Conservation (phyloP, 1,140 invertebrate species). For the Aplysia californica region DNA sequence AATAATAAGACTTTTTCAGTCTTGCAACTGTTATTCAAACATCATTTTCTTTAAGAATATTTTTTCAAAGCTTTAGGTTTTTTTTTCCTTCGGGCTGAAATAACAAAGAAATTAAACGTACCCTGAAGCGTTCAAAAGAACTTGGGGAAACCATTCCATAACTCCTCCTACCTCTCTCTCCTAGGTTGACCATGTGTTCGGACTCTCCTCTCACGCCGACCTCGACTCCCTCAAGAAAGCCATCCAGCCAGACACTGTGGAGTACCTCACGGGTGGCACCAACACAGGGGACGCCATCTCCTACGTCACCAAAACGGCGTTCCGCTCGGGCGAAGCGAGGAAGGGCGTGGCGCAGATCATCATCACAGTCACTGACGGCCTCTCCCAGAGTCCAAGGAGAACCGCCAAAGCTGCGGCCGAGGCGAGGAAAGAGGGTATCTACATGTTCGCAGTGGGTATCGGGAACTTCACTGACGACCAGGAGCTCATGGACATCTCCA, state of each 20-base stretch:
- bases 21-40: too few relatives aligned
- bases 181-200: constrained; percentile 25
- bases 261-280: constrained; percentile 38
- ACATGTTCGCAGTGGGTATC: constrained; percentile 49
- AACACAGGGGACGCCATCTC: constrained; percentile 40
- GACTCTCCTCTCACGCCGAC: constrained; percentile 31
- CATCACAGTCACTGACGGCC: constrained; percentile 47
- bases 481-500: constrained; percentile 36
- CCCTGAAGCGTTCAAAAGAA: too few relatives aligned
- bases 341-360: constrained; percentile 36
- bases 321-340: constrained; percentile 27
- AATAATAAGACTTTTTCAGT: too few relatives aligned
- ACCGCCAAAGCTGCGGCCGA: constrained; percentile 36
- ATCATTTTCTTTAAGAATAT: too few relatives aligned
- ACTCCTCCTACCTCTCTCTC: neutral
- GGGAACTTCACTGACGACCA: constrained; percentile 29
- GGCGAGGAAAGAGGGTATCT: constrained; percentile 33
- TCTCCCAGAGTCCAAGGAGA: constrained; percentile 30
- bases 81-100: too few relatives aligned
- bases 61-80: too few relatives aligned
- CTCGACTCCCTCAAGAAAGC: neutral
- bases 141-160: too few relatives aligned
- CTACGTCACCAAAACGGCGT: constrained; percentile 36
- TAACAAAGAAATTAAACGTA: too few relatives aligned
- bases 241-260: constrained; percentile 25